A percentile compares a stretch with the other conserved stretches of the same genome.
These are phyloP conservation scores for Bombus sibiricus DNA, from an alignment of 1,140 invertebrate species.

Conservation along the genomic window DNA sequence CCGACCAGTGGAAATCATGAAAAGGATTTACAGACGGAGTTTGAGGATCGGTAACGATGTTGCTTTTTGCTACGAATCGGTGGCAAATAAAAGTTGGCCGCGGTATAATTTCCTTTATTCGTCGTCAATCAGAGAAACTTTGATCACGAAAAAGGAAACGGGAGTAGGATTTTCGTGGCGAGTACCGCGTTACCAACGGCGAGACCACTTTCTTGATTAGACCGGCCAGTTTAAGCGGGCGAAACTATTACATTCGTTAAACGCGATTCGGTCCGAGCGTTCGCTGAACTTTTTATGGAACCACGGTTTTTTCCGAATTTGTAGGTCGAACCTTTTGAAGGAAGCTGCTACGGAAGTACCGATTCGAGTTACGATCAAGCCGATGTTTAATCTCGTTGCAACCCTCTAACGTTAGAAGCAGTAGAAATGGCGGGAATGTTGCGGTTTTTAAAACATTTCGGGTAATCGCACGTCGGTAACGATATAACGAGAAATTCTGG, in stretches of 20 bases:
- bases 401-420: background rate
- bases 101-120: constrained; percentile 67
- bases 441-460: background rate
- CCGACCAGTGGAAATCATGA: constrained; percentile 36
- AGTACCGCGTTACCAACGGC: constrained; percentile 34
- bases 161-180: constrained; percentile 46
- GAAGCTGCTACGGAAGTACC: background rate
- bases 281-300: constrained; percentile 42
- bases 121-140: constrained; percentile 62
- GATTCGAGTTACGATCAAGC: constrained; percentile 17
- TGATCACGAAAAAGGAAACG: background rate
- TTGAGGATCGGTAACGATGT: constrained; percentile 53
- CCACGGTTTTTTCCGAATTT: constrained; percentile 22
- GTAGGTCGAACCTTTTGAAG: constrained; percentile 20
- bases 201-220: constrained; percentile 71
- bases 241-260: constrained; percentile 67
- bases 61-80: constrained; percentile 48
- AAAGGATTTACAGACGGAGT: constrained; percentile 40
- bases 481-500: background rate
- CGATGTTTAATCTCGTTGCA: constrained; percentile 26
- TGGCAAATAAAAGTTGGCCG: constrained; percentile 57
- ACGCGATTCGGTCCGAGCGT: constrained; percentile 28
- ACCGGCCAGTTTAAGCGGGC: constrained; percentile 58
- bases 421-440: background rate
- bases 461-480: fast-evolving